A percentile compares a stretch with the other conserved stretches of the same genome.
Evolutionary conservation across 2,797 vertebrate genomes (phyloP).

Genomic region (Poecile montanus): DNA sequence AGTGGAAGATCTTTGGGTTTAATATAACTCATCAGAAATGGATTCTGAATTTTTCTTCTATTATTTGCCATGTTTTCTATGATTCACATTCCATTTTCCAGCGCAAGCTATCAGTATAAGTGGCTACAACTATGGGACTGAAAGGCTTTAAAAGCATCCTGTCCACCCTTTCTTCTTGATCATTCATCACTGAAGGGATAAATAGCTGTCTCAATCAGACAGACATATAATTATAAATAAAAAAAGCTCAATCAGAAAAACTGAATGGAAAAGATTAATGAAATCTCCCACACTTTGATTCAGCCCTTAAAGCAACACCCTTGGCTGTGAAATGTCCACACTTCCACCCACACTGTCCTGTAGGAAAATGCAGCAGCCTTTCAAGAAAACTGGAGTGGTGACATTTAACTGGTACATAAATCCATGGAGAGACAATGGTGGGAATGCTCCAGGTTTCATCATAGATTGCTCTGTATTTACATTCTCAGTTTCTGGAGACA

Average conservation of each 20-base stretch:
- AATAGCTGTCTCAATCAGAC: slow-evolving; percentile 41
- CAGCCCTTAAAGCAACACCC: background rate
- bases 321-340: background rate
- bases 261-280: slow-evolving; percentile 21
- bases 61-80: slow-evolving; percentile 16
- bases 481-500: background rate
- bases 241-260: slow-evolving; percentile 22
- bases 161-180: slow-evolving; percentile 37
- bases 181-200: slow-evolving; percentile 18
- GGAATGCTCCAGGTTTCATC: background rate
- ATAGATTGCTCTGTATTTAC: background rate
- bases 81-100: slow-evolving; percentile 28
- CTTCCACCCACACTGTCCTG: background rate
- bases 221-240: slow-evolving; percentile 46
- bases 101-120: slow-evolving; percentile 30
- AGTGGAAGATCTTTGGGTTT: slow-evolving; percentile 68
- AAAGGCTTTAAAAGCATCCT: slow-evolving; percentile 49
- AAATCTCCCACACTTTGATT: slow-evolving; percentile 12
- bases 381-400: background rate
- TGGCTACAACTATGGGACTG: background rate
- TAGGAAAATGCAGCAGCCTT: background rate
- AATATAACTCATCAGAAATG: slow-evolving; percentile 58
- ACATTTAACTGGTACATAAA: background rate
- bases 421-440: background rate
- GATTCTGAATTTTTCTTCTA: slow-evolving; percentile 49